A percentile compares a stretch with the other conserved stretches of the same genome.
phyloP scores from a whole-genome alignment of 1,140 invertebrate species.

The Trigoniulus corallinus region DNA sequence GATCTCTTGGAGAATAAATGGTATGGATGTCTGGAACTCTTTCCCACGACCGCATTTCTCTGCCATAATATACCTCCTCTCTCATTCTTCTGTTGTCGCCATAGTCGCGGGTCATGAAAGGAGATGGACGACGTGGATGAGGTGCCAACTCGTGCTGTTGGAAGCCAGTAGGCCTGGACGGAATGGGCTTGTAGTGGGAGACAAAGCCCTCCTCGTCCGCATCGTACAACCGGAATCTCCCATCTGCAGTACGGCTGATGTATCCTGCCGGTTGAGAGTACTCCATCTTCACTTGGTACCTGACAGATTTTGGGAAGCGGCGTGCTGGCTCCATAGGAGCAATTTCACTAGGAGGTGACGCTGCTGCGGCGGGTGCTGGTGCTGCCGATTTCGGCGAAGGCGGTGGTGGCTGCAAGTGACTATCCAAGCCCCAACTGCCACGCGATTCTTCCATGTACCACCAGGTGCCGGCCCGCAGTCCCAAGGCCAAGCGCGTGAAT shows the following conservation, averaged over 20 bases:
- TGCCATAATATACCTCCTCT: constrained; percentile 44
- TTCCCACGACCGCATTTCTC: constrained; percentile 18
- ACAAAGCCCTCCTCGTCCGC: constrained; percentile 28
- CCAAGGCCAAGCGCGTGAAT: background rate
- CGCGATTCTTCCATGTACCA: background rate
- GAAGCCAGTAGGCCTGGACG: constrained; percentile 48
- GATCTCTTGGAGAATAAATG: constrained; percentile 27
- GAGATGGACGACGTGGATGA: background rate
- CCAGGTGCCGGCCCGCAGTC: background rate
- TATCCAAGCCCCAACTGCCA: constrained; percentile 1
- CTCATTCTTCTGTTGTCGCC: constrained; percentile 43
- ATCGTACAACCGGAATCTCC: constrained; percentile 45
- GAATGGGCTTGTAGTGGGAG: constrained; percentile 39
- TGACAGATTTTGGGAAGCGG: constrained; percentile 13
- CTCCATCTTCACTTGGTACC: constrained; percentile 20
- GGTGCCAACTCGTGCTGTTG: constrained; percentile 32
- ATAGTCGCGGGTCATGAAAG: constrained; percentile 24
- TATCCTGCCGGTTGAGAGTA: constrained; percentile 31
- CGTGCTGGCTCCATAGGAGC: constrained; percentile 12
- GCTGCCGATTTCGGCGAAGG: background rate
- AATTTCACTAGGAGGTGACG: constrained; percentile 4
- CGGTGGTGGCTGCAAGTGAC: background rate
- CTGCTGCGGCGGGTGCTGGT: constrained; percentile 1
- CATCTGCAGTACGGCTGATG: constrained; percentile 52
- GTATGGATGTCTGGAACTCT: constrained; percentile 3